A percentile compares a stretch with the other conserved stretches of the same genome.
These are phyloP conservation scores for Vireo altiloquus DNA, from an alignment of 2,113 vertebrate genomes.

Conservation along the genomic window DNA sequence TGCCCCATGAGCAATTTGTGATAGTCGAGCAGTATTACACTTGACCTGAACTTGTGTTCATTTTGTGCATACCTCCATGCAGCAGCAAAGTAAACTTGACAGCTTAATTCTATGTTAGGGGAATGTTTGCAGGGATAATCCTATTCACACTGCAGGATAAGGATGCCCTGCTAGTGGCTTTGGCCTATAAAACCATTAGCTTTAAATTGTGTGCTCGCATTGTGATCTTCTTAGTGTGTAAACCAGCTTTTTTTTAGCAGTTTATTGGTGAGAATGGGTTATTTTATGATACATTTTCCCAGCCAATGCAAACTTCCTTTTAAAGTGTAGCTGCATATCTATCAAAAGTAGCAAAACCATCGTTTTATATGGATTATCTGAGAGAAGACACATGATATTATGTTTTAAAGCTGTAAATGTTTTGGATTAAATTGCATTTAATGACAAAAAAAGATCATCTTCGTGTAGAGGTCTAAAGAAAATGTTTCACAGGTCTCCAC, in stretches of 20 bases:
- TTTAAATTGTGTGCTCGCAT: conserved; percentile 66
- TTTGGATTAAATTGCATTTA: not conserved
- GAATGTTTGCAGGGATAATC: conserved; percentile 72
- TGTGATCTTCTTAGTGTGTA: conserved; percentile 67
- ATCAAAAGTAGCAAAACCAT: not conserved
- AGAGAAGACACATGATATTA: not conserved
- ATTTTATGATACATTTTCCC: conserved; percentile 36
- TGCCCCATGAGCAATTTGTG: not conserved
- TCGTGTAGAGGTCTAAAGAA: not conserved
- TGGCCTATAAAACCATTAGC: conserved; percentile 71
- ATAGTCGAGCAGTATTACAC: conserved; percentile 26
- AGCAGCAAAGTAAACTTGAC: conserved; percentile 58
- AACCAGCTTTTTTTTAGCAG: conserved; percentile 63
- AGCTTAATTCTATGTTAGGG: conserved; percentile 72
- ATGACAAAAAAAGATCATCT: not conserved
- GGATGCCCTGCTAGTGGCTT: conserved; percentile 50
- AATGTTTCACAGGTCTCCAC: not conserved
- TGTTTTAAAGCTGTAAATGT: not conserved
- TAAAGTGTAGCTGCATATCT: not conserved
- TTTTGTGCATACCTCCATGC: conserved; percentile 16
- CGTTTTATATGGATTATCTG: not conserved
- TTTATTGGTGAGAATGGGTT: conserved; percentile 23
- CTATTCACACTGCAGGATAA: conserved; percentile 66
- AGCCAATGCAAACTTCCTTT: not conserved
- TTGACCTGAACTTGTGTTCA: conserved; percentile 44